Evolutionary conservation across 2,797 vertebrate genomes (phyloP), one percentile per base, ranked within the genome.

Genomic region (Onychomys torridus): DNA sequence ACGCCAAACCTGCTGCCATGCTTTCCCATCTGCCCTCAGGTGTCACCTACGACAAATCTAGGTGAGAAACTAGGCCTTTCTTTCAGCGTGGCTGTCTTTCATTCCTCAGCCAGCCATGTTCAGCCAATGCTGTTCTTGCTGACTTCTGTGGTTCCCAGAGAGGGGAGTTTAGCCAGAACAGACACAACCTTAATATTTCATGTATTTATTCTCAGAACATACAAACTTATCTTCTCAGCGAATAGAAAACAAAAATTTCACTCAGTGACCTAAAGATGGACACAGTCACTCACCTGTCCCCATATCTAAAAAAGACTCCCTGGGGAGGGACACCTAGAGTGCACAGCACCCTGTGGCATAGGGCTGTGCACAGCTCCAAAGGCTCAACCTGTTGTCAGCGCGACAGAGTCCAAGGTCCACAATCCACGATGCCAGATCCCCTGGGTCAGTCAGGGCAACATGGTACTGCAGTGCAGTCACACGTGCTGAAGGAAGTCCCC

Each of bases 131-230:
- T 57, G 9, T 29, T 67, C 57, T 25, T 57, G 76, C 59, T 61
- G 10, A 61, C 67, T 91, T 69, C n/a, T 52, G n/a, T 43, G 37
- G n/a, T 16, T 27, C 69, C n/a, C 61, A 57, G 67, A 78, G 43
- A 97, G 37, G 46, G 40, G 21, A 71, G 23, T 34, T 78, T 37
- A 79, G 88, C 40, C 27, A 69, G 40, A 78, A 94, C 40, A 82
- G 73, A 96, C 37, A 94, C 25, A 65, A 27, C 65, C 81, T 96
- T 94, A 57, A 65, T 97, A 93, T 78, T 78, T 95, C 76, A 32
- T 57, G 73, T 96, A 77, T 98, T 98, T 97, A 98, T 98, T 98
- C 95, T 95, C 96, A 98, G 98, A 97, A 98, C 98, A 98, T 97
- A 98, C 93, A 97, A 97, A 98, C 90, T 94, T 84, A 97, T 95